Percentiles rank a stretch among this genome's conserved stretches.
Conservation (phyloP, 2,888 invertebrate genomes). For the Trachelus stipa region DNA sequence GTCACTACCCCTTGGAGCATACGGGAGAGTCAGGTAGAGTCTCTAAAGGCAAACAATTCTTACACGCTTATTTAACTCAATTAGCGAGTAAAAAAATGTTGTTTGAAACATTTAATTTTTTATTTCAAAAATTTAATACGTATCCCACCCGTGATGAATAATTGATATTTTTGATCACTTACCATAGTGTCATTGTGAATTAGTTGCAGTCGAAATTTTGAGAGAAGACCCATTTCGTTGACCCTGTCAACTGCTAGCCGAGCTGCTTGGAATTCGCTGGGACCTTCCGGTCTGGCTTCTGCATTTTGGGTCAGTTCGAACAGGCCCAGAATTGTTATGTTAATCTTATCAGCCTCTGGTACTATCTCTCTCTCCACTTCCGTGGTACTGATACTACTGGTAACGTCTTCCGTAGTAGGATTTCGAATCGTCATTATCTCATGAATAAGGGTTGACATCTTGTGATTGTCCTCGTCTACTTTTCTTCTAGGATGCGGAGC, state of each 20-base stretch:
- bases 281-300: slow-evolving; percentile 76
- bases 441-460: too few species aligned
- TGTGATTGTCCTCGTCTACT: too few species aligned
- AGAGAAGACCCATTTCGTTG: slow-evolving; percentile 76
- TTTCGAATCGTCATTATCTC: too few species aligned
- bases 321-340: slow-evolving; percentile 76
- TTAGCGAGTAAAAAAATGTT: too few species aligned
- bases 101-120: too few species aligned
- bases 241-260: slow-evolving; percentile 83
- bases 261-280: slow-evolving; percentile 82
- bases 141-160: background rate
- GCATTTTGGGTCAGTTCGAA: slow-evolving; percentile 80
- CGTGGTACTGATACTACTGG: background rate
- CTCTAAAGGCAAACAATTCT: too few species aligned
- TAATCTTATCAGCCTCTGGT: background rate
- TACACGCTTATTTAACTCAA: too few species aligned
- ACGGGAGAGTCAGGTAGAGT: too few species aligned
- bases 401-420: too few species aligned
- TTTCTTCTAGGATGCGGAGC: slow-evolving; percentile 18
- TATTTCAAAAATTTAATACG: too few species aligned
- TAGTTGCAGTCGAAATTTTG: slow-evolving; percentile 80
- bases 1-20: too few species aligned
- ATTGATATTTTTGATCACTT: slow-evolving; percentile 48
- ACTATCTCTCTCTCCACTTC: background rate
- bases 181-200: slow-evolving; percentile 90